phyloP scores from a whole-genome alignment of 2,888 invertebrate species.

The Idaea straminata region DNA sequence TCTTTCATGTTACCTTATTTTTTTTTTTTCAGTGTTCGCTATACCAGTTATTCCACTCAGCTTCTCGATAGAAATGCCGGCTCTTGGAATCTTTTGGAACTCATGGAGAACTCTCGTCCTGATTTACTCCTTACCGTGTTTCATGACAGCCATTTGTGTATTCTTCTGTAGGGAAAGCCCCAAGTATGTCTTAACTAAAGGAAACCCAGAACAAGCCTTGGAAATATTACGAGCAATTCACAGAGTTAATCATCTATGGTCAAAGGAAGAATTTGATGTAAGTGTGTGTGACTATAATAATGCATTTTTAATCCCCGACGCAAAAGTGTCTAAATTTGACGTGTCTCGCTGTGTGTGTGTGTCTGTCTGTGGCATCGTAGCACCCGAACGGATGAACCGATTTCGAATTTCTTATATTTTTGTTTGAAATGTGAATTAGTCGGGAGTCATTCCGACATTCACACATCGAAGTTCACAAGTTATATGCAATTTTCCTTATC shows the following conservation, averaged over 20 bases:
- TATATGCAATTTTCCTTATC: too few relatives aligned
- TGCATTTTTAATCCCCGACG: too few relatives aligned
- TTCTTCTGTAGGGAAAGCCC: constrained; percentile 87
- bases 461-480: too few relatives aligned
- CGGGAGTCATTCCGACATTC: too few relatives aligned
- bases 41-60: constrained; percentile 82
- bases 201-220: constrained; percentile 77
- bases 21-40: constrained; percentile 77
- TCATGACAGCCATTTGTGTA: constrained; percentile 79
- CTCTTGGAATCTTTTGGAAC: constrained; percentile 78
- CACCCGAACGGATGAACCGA: too few relatives aligned
- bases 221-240: constrained; percentile 52
- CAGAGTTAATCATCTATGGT: constrained; percentile 44
- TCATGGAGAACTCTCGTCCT: constrained; percentile 88
- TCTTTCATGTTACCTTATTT: neutral
- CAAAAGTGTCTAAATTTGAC: too few relatives aligned
- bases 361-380: too few relatives aligned
- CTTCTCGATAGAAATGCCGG: constrained; percentile 53
- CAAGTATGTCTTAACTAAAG: constrained; percentile 83
- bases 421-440: too few relatives aligned
- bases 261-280: constrained; percentile 47
- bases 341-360: too few relatives aligned
- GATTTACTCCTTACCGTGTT: constrained; percentile 81
- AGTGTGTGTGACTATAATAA: constrained; percentile 13
- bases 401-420: too few relatives aligned